phyloP scores from a whole-genome alignment of 2,888 invertebrate species.

The Trachelus troglodyta region DNA sequence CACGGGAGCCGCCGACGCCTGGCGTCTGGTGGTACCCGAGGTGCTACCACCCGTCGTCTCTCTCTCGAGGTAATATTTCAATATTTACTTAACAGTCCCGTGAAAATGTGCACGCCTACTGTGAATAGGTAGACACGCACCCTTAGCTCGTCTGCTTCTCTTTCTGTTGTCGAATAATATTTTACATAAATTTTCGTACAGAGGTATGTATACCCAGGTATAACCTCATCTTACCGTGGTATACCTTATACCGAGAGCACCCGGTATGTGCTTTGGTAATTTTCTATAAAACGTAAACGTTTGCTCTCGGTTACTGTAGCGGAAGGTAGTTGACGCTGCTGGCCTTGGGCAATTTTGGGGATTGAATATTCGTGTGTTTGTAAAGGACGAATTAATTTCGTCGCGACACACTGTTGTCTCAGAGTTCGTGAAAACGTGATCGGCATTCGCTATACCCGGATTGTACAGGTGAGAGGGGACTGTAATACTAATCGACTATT shows the following conservation, averaged over 20 bases:
- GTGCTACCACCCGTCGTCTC: slow-evolving; percentile 32
- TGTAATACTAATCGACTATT: not conserved
- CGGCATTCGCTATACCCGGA: not conserved
- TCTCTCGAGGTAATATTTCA: slow-evolving; percentile 53
- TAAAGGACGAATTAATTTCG: not conserved
- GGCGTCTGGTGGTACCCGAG: slow-evolving; percentile 27
- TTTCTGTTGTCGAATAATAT: not conserved
- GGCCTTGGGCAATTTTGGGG: not conserved
- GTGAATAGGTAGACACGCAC: not conserved
- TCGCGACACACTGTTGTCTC: not conserved
- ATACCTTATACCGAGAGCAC: not conserved
- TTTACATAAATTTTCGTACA: not conserved
- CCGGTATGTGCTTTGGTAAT: not conserved
- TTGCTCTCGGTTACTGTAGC: not conserved
- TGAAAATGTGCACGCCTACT: not conserved
- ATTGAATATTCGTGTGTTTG: not conserved
- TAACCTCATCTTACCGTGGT: not conserved
- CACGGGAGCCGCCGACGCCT: slow-evolving; percentile 20
- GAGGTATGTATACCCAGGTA: not conserved
- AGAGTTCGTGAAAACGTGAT: not conserved
- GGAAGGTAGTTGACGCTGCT: not conserved
- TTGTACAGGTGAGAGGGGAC: not conserved
- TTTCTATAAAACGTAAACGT: not conserved
- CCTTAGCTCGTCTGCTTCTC: not conserved
- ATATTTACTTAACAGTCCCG: slow-evolving; percentile 53